Percentiles rank a stretch among this genome's conserved stretches.
phyloP scores from a whole-genome alignment of 1,140 invertebrate genomes.

The Bombus soroeensis region DNA sequence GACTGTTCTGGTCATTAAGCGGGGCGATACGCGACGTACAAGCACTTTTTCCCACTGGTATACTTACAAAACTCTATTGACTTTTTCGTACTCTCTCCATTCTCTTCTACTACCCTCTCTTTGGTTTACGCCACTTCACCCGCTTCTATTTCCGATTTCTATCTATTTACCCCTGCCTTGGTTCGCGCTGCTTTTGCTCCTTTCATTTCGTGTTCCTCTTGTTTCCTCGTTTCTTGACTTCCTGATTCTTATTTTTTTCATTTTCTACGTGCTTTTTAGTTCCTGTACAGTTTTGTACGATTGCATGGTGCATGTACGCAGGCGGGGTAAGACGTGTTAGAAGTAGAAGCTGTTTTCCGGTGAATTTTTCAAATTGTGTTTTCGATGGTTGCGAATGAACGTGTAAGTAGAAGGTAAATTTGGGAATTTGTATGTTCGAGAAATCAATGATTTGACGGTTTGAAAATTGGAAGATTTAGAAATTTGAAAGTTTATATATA shows the following conservation, averaged over 20 bases:
- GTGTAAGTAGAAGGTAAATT: no score
- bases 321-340: no score
- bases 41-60: slow-evolving; percentile 46
- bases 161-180: slow-evolving; percentile 13
- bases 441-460: background rate
- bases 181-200: background rate
- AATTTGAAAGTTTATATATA: background rate
- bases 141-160: slow-evolving; percentile 32
- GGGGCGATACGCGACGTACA: slow-evolving; percentile 59
- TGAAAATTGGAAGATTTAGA: background rate
- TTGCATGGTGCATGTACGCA: no score
- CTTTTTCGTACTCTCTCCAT: slow-evolving; percentile 15
- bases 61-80: slow-evolving; percentile 54
- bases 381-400: no score
- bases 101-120: no score
- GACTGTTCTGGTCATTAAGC: slow-evolving; percentile 56
- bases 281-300: no score
- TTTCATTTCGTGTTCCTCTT: background rate
- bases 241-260: background rate
- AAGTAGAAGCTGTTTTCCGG: no score
- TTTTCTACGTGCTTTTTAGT: background rate
- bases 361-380: background rate
- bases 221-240: background rate
- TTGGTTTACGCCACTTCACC: background rate
- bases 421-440: background rate